Base-by-base conservation (phyloP, 2,888 invertebrate species). In the Petrolisthes manimaculis region DNA sequence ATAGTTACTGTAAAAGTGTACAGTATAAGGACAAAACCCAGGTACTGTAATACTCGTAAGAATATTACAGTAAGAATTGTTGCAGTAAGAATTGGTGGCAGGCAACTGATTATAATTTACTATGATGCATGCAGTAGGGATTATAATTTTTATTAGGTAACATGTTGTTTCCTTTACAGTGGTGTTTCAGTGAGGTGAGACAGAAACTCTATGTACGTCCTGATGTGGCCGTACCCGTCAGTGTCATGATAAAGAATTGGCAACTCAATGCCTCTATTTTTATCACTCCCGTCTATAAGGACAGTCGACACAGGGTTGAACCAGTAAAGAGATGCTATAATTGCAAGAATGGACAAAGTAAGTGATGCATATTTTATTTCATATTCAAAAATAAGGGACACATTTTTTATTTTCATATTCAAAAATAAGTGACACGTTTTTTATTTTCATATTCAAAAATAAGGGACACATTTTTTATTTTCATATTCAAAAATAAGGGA, bases 201-300 rank as follows among this genome's bases (percentile, higher is more conserved):
- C 21, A 86, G 14, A 88, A 88, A 55, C 75, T 90, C 51, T 90
- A 86, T 79, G 51, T 88, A 9, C 80, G 80, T 37, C 85, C 86
- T 1, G 75, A 83, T 78, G 83, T 90, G 12, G 88, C 90, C 51
- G 79, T 90, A 5, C 88, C 88, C 5, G 79, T 90, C 18, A 71
- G 86, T 61, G 77, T 90, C 4, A 21, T 18, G 21, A 14, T 90
- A 24, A 56, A 53, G 5, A 55, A 88, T 21, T 88, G 86, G 85
- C 8, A 4, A 4, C 24, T 75, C 6, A 61, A 86, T 71, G 88
- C 83, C 14, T 61, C 53, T n/a, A 55, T 84, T 51, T 83, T 78
- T 14, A 88, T 83, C 6, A 88, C 88, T 14, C 88, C 90, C 9
- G 90, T 90, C 6, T 90, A 86, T 77, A 85, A 79, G 37, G 83